These are phyloP conservation scores for Anneissia japonica DNA, from an alignment of 35 echinoderm and acorn worm species.

Conservation along the genomic window DNA sequence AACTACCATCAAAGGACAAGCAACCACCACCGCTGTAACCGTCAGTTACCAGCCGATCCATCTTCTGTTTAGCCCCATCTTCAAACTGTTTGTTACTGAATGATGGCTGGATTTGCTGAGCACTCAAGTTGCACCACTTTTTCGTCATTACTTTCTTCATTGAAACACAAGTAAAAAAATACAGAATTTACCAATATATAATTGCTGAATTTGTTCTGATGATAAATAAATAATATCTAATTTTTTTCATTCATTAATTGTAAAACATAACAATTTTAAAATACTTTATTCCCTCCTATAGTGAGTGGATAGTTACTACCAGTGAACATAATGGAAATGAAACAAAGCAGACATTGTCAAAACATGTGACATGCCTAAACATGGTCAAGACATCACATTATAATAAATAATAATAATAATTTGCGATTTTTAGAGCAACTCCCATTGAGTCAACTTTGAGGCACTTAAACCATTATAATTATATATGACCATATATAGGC, in stretches of 20 bases:
- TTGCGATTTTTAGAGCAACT: too few species aligned
- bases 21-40: conserved; percentile 77
- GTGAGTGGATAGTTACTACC: too few species aligned
- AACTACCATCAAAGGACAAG: conserved; percentile 31
- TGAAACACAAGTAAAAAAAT: neutral
- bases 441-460: too few species aligned
- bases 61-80: neutral
- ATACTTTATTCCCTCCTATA: too few species aligned
- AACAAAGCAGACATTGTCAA: too few species aligned
- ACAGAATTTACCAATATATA: neutral
- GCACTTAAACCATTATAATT: too few species aligned
- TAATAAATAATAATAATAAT: too few species aligned
- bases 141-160: conserved; percentile 63
- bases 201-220: neutral
- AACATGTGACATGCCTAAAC: too few species aligned
- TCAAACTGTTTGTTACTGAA: conserved; percentile 36
- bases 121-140: conserved; percentile 76
- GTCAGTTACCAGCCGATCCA: conserved; percentile 48
- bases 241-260: neutral
- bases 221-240: neutral
- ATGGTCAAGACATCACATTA: too few species aligned
- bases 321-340: too few species aligned
- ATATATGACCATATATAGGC: too few species aligned
- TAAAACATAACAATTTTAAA: neutral
- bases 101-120: conserved; percentile 66